Conservation (phyloP, 2,113 vertebrate species). For the Lichenostomus cassidix region DNA sequence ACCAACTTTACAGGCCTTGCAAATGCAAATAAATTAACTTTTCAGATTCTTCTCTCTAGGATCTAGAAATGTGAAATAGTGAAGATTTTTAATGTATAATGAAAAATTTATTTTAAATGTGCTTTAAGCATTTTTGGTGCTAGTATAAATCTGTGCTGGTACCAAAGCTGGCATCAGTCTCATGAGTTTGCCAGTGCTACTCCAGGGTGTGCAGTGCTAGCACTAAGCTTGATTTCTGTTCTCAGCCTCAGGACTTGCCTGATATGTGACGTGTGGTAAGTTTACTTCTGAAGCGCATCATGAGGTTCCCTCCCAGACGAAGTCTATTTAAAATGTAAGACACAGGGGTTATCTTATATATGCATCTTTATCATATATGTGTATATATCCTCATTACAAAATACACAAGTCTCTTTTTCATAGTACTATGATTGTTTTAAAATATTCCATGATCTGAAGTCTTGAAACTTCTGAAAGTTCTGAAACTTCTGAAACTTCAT, state of each 20-base stretch:
- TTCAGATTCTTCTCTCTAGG: neutral
- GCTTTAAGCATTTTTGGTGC: neutral
- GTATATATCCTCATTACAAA: neutral
- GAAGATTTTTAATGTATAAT: neutral
- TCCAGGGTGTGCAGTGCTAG: neutral
- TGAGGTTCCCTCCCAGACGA: neutral
- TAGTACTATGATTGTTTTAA: neutral
- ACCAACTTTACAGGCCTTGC: neutral
- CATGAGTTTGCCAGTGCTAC: neutral
- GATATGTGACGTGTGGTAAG: neutral
- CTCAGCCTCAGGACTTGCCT: neutral
- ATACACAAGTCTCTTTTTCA: neutral
- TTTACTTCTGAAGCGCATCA: neutral
- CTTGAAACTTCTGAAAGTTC: no score
- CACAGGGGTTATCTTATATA: neutral
- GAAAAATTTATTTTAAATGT: neutral
- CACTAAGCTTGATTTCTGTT: neutral
- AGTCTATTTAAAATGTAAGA: neutral
- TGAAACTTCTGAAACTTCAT: no score
- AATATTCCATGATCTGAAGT: neutral
- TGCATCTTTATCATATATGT: neutral
- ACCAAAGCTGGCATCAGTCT: neutral
- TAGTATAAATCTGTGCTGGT: neutral
- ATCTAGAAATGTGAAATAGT: neutral
- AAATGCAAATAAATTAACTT: neutral